Base-by-base conservation (phyloP, 2,888 invertebrate species). In the Caenorhabditis doughertyi region DNA sequence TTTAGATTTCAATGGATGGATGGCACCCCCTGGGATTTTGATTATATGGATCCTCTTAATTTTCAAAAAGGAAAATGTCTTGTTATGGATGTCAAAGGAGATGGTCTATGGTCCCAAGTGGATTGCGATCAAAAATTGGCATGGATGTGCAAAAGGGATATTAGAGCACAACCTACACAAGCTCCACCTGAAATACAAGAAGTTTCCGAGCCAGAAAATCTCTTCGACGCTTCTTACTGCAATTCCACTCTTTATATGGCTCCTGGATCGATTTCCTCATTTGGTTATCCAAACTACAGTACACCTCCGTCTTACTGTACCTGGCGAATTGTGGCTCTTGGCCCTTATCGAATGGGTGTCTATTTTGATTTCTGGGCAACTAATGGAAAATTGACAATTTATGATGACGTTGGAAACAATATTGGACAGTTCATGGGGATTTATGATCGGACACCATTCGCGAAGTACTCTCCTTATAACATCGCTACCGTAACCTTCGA, bases 1-100 rank as follows among this genome's bases (percentile, higher is more conserved):
- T 56, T 35, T 29, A 60, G 60, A 60, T 70, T 70, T 32, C 11
- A 47, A 2, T 70, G 70, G 70, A 16, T 32, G 0, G 70, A 70
- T 11, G 58, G 47, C 9, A 23, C 70, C 0, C 3, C 21, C 1
- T 70, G 58, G 70, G 70, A 70, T 25, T 70, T 58, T 16, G 29
- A 56, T 16, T 70, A 58, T n/a, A 58, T 23, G 32, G 49, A 70
- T n/a, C 70, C 70, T 1, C 35, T 70, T 16, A 47, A n/a, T 1
- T 42, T 60, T 7, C 13, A 47, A 35, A 44, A 27, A 2, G 70
- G 58, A 47, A 70, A 70, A 1, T 70, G 70, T 9, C 4, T 70
- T 23, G 44, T 35, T 11, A 70, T 70, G 70, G 70, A 70, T 35
- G 32, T 58, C 5, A 29, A 25, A 9, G 70, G 58, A 8, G 13